These are phyloP conservation scores for Antheraea assamensis DNA, from an alignment of 2,888 invertebrate species.

Conservation along the genomic window DNA sequence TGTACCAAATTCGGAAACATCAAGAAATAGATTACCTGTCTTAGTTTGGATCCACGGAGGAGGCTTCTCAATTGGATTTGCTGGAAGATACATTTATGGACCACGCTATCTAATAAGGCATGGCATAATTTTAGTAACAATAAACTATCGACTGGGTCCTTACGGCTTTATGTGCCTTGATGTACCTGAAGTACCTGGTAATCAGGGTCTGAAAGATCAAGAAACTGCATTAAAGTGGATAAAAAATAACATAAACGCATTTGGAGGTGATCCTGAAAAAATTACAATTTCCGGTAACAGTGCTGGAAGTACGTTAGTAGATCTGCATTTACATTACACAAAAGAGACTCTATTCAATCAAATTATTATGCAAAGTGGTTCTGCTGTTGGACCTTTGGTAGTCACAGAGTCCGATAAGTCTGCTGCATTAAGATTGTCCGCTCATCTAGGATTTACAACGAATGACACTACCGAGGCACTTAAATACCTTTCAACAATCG, in stretches of 20 bases:
- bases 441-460: constrained; percentile 46
- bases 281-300: constrained; percentile 61
- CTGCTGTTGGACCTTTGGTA: constrained; percentile 34
- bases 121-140: constrained; percentile 53
- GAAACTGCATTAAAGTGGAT: constrained; percentile 56
- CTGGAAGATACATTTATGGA: constrained; percentile 44
- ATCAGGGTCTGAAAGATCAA: constrained; percentile 65
- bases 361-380: constrained; percentile 56
- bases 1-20: constrained; percentile 49
- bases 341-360: constrained; percentile 51
- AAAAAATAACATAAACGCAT: constrained; percentile 54
- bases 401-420: constrained; percentile 38
- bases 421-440: constrained; percentile 44
- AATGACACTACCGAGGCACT: constrained; percentile 44
- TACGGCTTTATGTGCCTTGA: constrained; percentile 65
- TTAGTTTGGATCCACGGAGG: constrained; percentile 61
- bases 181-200: constrained; percentile 53
- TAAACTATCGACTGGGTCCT: constrained; percentile 60
- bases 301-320: constrained; percentile 52
- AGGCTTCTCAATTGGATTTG: constrained; percentile 41
- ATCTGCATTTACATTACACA: constrained; percentile 48
- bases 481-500: constrained; percentile 42
- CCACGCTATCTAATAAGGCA: constrained; percentile 53
- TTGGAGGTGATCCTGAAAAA: constrained; percentile 55
- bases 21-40: constrained; percentile 48